Conservation (phyloP, 2,113 vertebrate species). For the Hippocampus mohnikei region DNA sequence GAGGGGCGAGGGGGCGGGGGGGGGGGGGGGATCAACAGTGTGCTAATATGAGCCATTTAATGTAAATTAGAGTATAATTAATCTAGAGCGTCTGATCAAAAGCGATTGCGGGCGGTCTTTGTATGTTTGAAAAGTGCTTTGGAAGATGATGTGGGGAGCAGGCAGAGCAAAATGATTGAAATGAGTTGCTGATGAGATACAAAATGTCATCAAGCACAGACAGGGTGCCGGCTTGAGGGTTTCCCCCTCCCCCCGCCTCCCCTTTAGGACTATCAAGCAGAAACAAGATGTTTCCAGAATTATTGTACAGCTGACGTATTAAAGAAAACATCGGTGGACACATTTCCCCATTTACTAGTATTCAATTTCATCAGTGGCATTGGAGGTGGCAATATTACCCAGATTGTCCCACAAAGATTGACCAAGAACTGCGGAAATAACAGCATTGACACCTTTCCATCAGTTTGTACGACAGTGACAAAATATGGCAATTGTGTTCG, state of each 20-base stretch:
- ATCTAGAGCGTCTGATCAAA: slow-evolving; percentile 53
- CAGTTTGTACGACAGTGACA: too few relatives aligned
- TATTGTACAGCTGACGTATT: background rate
- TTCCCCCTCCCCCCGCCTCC: too few relatives aligned
- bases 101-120: slow-evolving; percentile 25
- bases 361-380: too few relatives aligned
- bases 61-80: slow-evolving; percentile 47
- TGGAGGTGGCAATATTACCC: too few relatives aligned
- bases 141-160: slow-evolving; percentile 1
- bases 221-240: background rate
- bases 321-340: background rate
- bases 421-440: too few relatives aligned
- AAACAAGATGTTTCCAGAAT: background rate
- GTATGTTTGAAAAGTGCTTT: slow-evolving; percentile 23
- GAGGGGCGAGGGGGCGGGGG: slow-evolving; percentile 3
- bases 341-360: too few relatives aligned
- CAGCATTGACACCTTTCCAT: too few relatives aligned
- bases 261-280: background rate
- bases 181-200: slow-evolving; percentile 22
- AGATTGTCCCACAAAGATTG: too few relatives aligned
- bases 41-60: slow-evolving; percentile 43
- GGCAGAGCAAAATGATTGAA: slow-evolving; percentile 27
- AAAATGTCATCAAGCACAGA: slow-evolving; percentile 17
- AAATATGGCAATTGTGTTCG: too few relatives aligned
- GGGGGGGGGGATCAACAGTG: slow-evolving; percentile 25